phyloP scores from a whole-genome alignment of 2,888 invertebrate species.

The Phyto melanocephala region DNA sequence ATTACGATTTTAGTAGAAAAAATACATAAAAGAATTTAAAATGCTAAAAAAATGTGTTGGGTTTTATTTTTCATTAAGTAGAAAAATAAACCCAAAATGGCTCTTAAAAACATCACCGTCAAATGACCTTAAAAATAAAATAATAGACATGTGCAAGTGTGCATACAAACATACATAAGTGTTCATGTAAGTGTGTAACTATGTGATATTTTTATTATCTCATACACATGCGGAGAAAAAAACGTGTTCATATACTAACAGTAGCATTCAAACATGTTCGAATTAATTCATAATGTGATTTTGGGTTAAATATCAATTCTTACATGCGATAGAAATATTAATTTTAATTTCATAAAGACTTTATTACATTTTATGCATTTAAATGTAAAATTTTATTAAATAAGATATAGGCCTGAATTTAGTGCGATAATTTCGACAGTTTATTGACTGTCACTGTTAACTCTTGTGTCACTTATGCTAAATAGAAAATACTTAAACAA shows the following conservation, averaged over 20 bases:
- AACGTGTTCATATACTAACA: constrained; percentile 10
- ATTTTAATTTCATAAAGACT: too few species aligned
- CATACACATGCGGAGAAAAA: background rate
- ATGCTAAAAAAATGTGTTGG: background rate
- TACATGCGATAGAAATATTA: too few species aligned
- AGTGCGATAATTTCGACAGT: too few species aligned
- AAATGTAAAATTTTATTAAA: too few species aligned
- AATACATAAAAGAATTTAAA: too few species aligned
- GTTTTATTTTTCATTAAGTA: background rate
- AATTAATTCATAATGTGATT: too few species aligned
- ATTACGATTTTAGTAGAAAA: too few species aligned
- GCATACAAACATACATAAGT: background rate
- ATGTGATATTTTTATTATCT: background rate
- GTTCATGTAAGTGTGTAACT: background rate
- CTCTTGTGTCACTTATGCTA: background rate
- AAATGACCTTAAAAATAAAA: constrained; percentile 45
- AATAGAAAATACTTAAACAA: constrained; percentile 27
- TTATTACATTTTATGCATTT: too few species aligned
- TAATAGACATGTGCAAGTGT: background rate
- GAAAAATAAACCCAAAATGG: background rate
- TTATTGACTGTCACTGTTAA: background rate
- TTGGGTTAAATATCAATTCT: too few species aligned
- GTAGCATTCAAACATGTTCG: background rate
- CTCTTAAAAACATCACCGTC: constrained; percentile 26
- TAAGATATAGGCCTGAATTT: too few species aligned